phyloP scores from a whole-genome alignment of 2,888 invertebrate species.

The Pasiphila rectangulata region DNA sequence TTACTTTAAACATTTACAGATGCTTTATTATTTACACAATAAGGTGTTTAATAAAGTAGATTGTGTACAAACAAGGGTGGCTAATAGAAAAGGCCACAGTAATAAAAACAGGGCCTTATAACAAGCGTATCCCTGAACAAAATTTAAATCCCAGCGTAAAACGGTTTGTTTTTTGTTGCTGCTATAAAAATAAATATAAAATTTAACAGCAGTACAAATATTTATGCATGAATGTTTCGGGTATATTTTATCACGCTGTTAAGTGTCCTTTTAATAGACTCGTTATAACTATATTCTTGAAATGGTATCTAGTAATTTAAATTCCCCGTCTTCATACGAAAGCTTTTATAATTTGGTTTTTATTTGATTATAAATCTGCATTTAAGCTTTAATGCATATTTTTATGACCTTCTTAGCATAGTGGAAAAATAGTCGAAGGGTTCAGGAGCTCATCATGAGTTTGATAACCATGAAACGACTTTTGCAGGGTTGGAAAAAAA shows the following conservation, averaged over 20 bases:
- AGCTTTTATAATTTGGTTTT: too few relatives aligned
- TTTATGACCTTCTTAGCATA: too few relatives aligned
- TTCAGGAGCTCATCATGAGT: too few relatives aligned
- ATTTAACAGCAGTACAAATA: constrained; percentile 53
- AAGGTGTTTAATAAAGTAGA: constrained; percentile 67
- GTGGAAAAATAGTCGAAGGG: too few relatives aligned
- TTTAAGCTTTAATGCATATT: too few relatives aligned
- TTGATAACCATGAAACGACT: too few relatives aligned
- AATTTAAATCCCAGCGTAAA: constrained; percentile 71
- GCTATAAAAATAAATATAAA: constrained; percentile 65
- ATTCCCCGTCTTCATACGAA: too few relatives aligned
- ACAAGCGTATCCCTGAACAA: constrained; percentile 56
- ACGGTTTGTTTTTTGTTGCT: constrained; percentile 66
- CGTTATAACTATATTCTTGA: constrained; percentile 6
- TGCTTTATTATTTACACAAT: neutral
- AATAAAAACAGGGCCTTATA: constrained; percentile 77
- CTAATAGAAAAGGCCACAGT: constrained; percentile 70
- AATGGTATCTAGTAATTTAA: neutral
- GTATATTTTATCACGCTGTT: constrained; percentile 34
- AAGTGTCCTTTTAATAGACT: constrained; percentile 15
- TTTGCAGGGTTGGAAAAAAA: too few relatives aligned
- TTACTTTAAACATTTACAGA: too few relatives aligned
- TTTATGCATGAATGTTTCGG: constrained; percentile 51
- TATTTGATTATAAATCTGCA: too few relatives aligned
- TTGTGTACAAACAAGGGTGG: constrained; percentile 71